Evolutionary conservation across 2,888 invertebrate species (phyloP).

Genomic region (Lasioglossum oenotherae): DNA sequence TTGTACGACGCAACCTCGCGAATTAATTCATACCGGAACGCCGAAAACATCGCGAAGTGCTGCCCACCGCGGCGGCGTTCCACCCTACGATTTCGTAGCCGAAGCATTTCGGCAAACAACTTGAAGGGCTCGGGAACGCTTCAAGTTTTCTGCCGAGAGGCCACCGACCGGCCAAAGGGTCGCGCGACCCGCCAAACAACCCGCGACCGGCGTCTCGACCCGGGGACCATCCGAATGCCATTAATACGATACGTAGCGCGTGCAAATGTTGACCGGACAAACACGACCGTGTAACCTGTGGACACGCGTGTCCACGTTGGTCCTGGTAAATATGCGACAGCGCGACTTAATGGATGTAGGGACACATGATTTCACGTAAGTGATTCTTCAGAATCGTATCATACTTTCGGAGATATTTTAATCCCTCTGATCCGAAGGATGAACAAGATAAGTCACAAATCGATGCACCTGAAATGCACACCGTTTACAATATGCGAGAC

Average conservation of each 20-base stretch:
- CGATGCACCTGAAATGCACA: background rate
- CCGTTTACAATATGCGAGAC: background rate
- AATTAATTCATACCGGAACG: conserved; percentile 26
- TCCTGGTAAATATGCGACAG: conserved; percentile 57
- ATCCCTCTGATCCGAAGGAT: background rate
- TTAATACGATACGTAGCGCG: conserved; percentile 67
- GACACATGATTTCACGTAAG: background rate
- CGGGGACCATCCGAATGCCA: conserved; percentile 69
- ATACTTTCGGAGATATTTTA: background rate
- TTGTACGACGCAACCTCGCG: conserved; percentile 15
- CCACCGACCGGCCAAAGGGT: conserved; percentile 40
- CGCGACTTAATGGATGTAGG: background rate
- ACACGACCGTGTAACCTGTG: conserved; percentile 51
- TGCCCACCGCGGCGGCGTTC: background rate
- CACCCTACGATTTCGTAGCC: background rate
- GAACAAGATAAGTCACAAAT: background rate
- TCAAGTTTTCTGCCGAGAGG: conserved; percentile 36
- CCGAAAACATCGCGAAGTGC: background rate
- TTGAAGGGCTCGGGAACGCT: background rate
- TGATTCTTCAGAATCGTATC: background rate
- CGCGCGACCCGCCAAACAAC: background rate
- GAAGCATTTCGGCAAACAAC: conserved; percentile 44
- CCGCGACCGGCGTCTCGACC: conserved; percentile 31
- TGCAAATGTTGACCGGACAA: conserved; percentile 73
- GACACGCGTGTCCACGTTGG: conserved; percentile 31